Evolutionary conservation across 2,113 vertebrate species (phyloP), one percentile per base, ranked within the genome.

Genomic region (Pygathrix nemaeus): DNA sequence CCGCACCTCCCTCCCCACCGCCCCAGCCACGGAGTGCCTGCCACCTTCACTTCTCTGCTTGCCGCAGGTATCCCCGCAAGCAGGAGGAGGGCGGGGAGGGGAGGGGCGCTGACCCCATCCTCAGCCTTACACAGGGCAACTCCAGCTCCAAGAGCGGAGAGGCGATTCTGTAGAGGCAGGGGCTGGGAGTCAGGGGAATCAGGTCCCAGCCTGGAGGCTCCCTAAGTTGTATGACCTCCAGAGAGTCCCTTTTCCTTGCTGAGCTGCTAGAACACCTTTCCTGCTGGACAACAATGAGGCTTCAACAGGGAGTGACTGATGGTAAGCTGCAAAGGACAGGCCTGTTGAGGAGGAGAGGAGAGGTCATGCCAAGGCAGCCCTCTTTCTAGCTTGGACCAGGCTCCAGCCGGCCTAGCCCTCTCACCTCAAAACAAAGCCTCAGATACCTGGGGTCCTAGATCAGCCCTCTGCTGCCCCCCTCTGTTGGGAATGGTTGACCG

Each of bases 1-100:
- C 99, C 92, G 97, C 98, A 93, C 99, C 98, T 98, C 98, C 98
- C 95, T 98, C 98, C 98, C 98, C 96, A 97, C 98, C 98, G 96
- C 96, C 97, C 97, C 96, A 93, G 91, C 61, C 1, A 73, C 98
- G 88, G 97, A 92, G 90, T 97, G 93, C 98, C 98, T 98, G 98
- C 98, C 98, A 98, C 98, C 98, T 98, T 98, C 21, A 83, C 96
- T 98, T 98, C 97, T 93, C 93, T 78, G 97, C 97, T 91, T 94
- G 97, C 97, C 17, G 4, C 97, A 90, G 94, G 97, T 95, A 96
- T 98, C 78, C 94, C 61, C 55, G 0, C 48, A 27, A 75, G 52
- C 23, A 35, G 50, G 92, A 72, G 80, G 81, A 43, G 45, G 78
- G 2, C 75, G 7, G 61, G 52, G 11, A 13, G 40, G 52, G 12